Base-by-base conservation (phyloP, 1,140 invertebrate genomes). In the Pseudomyrmex pallidus region DNA sequence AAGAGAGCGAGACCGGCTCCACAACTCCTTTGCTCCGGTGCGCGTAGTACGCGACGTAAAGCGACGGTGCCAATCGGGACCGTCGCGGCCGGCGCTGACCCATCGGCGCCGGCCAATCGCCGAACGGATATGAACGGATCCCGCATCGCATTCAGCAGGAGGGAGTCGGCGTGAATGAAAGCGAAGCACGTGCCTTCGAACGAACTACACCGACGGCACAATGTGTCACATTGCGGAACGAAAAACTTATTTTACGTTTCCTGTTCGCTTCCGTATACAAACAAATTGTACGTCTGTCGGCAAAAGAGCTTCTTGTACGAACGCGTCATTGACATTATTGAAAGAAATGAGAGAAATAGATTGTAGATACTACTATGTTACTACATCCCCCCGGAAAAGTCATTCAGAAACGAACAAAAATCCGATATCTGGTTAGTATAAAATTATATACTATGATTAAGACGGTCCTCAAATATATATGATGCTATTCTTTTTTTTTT, bases 101-200 rank as follows among this genome's bases (percentile, higher is more conserved):
- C 52, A 17, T 74, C 12, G 61, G 61, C 35, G 63, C 15, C 61
- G 54, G 46, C 88, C 88, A 89, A 90, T 82, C 82, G 48, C 20
- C 0, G 15, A n/a, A 8, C n/a, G 54, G 22, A 66, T 74, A 83
- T 76, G 25, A 62, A 73, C 25, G 80, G 22, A 20, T 46, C 22
- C 20, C 12, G n/a, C 56, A 73, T 25, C 67, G 59, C 44, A 78
- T 74, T 80, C 67, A 66, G 56, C 68, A 63, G 82, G 83, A 83
- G 82, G 74, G 68, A 76, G 74, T 87, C 77, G 68, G 83, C 70
- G 78, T 88, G 88, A 89, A 89, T 89, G 88, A 89, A 87, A 86
- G 77, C 61, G 61, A 82, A 87, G 85, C 88, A 89, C 88, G 85
- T 89, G 88, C 87, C 83, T 78, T 83, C 85, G 50, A 80, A 67